Conservation (phyloP, 2,888 invertebrate species). For the Ormyrus thymus region DNA sequence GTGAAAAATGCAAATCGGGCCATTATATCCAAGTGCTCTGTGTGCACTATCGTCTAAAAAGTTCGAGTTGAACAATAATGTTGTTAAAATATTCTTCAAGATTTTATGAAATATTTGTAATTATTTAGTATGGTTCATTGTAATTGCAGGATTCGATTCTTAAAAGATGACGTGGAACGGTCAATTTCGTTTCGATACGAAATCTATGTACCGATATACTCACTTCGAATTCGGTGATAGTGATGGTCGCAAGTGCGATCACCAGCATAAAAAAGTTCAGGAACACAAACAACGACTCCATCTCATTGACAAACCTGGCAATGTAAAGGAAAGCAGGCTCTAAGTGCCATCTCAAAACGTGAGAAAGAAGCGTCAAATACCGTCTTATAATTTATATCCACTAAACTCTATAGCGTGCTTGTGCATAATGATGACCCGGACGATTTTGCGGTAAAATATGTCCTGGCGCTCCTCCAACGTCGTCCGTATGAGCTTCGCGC, state of each 20-base stretch:
- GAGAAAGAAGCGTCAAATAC: not conserved
- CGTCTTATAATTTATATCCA: not conserved
- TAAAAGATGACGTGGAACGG: too few species aligned
- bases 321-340: not conserved
- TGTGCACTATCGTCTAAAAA: not conserved
- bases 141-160: too few species aligned
- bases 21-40: constrained; percentile 9
- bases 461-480: not conserved
- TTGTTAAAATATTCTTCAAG: not conserved
- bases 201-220: not conserved
- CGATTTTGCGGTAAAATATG: not conserved
- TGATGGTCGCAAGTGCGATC: not conserved
- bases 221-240: constrained; percentile 36
- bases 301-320: constrained; percentile 21
- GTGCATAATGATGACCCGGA: constrained; percentile 4
- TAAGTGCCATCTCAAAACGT: not conserved
- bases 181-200: too few species aligned
- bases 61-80: not conserved
- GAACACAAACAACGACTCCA: constrained; percentile 19
- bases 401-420: constrained; percentile 44
- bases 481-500: not conserved
- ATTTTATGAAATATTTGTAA: not conserved
- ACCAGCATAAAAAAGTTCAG: constrained; percentile 22
- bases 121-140: not conserved
- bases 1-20: constrained; percentile 6